Base-by-base conservation (phyloP, 2,113 vertebrate species). In the Thunnus maccoyii region DNA sequence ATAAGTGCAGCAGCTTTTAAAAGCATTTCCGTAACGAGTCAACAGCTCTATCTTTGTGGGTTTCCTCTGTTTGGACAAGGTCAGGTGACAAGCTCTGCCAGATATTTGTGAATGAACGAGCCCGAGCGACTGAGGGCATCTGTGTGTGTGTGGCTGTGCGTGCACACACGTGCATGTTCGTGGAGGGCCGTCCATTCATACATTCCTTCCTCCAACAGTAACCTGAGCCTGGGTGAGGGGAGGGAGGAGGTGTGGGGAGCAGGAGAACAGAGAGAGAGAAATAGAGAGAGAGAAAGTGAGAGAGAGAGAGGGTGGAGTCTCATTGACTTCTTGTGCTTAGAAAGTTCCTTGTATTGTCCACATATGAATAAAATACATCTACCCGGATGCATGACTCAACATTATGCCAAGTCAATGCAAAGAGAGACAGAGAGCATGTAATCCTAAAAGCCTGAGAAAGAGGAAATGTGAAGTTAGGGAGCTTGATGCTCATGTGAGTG, bases 51-150 rank as follows among this genome's bases (percentile, higher is more conserved):
- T 85, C 71, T 65, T n/a, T 63, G 52, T 79, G 48, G 32, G 65
- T 87, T 88, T 79, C 67, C 80, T 78, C 80, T 93, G 85, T 93
- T 93, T 93, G 82, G 84, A 93, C 73, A 66, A 82, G 86, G 71
- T 93, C 89, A 85, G 89, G 86, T 90, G 92, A 94, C 91, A 85
- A 77, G 48, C 74, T 67, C 65, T 44, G 61, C 70, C 82, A 91
- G 87, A 94, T 90, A 91, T 92, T 94, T 95, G 86, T 94, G 92
- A 95, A 94, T 95, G 93, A 94, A 72, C 22, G 47, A 83, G 63
- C 46, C 48, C 18, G 18, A 73, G 58, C 48, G 18, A 6, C 36
- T 56, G 46, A 76, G 47, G 58, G 57, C 48, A 47, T 69, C 6
- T 7, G 56, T 64, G 72, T 76, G 65, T 12, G 48, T 60, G 60